Base-by-base conservation (phyloP, 2,797 vertebrate genomes). In the Molossus molossus region DNA sequence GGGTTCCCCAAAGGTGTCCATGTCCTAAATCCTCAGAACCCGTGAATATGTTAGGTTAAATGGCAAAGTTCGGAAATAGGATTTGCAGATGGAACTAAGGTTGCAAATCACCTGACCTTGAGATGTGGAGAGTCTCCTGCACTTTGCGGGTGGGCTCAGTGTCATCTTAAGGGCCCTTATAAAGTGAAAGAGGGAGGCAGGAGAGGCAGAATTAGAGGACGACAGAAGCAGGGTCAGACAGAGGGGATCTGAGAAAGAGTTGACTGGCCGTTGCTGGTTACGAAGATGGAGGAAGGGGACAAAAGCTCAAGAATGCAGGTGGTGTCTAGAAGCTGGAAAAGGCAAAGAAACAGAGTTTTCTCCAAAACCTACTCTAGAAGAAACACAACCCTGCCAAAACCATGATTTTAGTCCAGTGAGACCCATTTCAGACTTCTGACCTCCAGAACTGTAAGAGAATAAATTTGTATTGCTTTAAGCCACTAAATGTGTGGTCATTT, bases 381-480 rank as follows among this genome's bases (percentile, higher is more conserved):
- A 40, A 82, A 92, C 50, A 6, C 23, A 67, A 37, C 33, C 65
- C n/a, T 53, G 50, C 25, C 14, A 27, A 33, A 21, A 87, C 48
- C 62, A 79, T 83, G 15, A 67, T 45, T 91, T 97, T 67, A 87
- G 55, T 91, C 20, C 62, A 91, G 1, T 53, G 50, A 91, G 29
- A 67, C 37, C 80, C 0, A 9, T 75, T 86, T 83, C 86, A 76
- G 75, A 90, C 21, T 57, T 87, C n/a, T 65, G 55, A 55, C 29
- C 60, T 94, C 37, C 37, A 94, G 57, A 90, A 77, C 27, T 57
- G 0, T 64, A 92, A 82, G 27, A 90, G 65, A 69, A 95, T 81
- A 94, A 73, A 73, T 83, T 50, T 90, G 27, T 90, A 15, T 81
- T 83, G n/a, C 55, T 85, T 91, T 92, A 77, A 92, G 62, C 20